Evolutionary conservation across 2,888 invertebrate species (phyloP).

Genomic region (Apocheima hispidaria): DNA sequence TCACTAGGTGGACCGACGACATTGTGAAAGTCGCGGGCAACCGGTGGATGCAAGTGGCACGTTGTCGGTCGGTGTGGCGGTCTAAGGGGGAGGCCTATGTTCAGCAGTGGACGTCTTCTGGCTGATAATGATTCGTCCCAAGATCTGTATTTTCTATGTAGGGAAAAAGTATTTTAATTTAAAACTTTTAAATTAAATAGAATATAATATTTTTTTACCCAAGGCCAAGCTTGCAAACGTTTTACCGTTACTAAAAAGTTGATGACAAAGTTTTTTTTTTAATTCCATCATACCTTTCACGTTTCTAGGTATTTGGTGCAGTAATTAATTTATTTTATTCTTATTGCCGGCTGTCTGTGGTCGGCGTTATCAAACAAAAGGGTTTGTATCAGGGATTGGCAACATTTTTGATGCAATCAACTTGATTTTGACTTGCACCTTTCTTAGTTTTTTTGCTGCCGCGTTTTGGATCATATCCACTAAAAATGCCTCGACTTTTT

Average conservation of each 20-base stretch:
- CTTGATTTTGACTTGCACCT: background rate
- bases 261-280: conserved; percentile 33
- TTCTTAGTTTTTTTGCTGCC: too few relatives aligned
- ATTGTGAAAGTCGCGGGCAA: too few relatives aligned
- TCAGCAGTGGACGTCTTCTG: too few relatives aligned
- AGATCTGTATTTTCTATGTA: background rate
- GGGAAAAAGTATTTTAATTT: background rate
- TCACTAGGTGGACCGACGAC: too few relatives aligned
- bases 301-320: conserved; percentile 46
- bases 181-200: too few relatives aligned
- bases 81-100: too few relatives aligned
- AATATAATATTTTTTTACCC: background rate
- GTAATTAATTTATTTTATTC: conserved; percentile 53
- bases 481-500: too few relatives aligned
- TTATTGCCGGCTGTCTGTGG: conserved; percentile 50
- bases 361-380: conserved; percentile 53
- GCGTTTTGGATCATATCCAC: too few relatives aligned
- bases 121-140: too few relatives aligned
- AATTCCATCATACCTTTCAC: conserved; percentile 45
- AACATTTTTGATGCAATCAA: conserved; percentile 42
- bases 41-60: too few relatives aligned
- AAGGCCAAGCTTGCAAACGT: conserved; percentile 1
- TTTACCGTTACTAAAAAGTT: conserved; percentile 26
- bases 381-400: conserved; percentile 36
- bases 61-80: too few relatives aligned